A percentile compares a stretch with the other conserved stretches of the same genome.
Conservation (phyloP, 1,140 invertebrate species). For the Melanaphis sacchari region DNA sequence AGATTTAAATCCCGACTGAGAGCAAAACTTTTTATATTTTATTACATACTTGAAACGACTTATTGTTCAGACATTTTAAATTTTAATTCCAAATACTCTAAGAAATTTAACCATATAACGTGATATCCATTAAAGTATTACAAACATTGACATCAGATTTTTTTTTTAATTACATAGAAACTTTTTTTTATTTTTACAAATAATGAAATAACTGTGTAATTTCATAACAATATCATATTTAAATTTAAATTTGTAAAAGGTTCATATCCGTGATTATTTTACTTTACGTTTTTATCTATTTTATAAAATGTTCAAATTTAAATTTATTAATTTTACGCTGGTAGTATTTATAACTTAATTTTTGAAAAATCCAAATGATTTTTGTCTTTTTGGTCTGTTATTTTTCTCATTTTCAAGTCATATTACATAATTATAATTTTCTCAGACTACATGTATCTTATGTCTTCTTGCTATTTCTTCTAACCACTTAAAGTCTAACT, state of each 20-base stretch:
- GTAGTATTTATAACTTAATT: background rate
- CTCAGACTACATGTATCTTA: background rate
- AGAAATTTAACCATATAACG: background rate
- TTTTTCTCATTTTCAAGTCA: background rate
- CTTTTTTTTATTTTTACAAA: background rate
- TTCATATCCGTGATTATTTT: background rate
- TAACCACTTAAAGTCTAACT: background rate
- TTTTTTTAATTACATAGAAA: background rate
- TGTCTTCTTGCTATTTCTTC: background rate
- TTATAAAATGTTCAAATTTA: background rate
- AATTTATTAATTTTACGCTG: background rate
- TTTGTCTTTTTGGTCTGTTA: background rate
- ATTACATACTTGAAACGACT: background rate
- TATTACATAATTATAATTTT: background rate
- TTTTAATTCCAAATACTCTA: slow-evolving; percentile 15
- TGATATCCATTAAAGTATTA: background rate
- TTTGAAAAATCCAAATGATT: background rate
- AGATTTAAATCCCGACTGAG: background rate
- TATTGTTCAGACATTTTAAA: background rate
- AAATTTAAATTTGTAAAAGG: background rate
- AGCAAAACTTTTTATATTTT: background rate
- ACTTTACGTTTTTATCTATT: background rate
- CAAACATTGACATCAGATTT: background rate
- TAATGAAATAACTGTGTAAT: background rate
- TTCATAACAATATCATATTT: background rate